phyloP scores from a whole-genome alignment of 2,113 vertebrate species.

The Sinocyclocheilus rhinocerous region DNA sequence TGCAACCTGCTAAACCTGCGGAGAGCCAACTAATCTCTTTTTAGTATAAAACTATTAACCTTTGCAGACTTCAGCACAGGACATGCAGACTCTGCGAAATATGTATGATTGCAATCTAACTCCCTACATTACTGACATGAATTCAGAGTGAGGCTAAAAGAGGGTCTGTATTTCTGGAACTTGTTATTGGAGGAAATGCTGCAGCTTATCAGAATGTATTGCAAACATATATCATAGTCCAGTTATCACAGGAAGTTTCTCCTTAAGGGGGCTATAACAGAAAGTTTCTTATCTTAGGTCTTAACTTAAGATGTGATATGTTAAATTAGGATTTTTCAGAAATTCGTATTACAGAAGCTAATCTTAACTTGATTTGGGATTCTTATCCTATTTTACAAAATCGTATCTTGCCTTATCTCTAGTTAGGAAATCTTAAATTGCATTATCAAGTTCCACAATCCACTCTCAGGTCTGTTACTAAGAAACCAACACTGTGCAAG shows the following conservation, averaged over 20 bases:
- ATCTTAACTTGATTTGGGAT: no score
- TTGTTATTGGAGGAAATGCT: not conserved
- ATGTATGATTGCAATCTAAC: constrained; percentile 41
- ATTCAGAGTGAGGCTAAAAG: not conserved
- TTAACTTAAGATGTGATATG: no score
- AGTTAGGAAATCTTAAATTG: no score
- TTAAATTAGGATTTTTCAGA: no score
- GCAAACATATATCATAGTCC: not conserved
- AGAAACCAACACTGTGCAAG: no score
- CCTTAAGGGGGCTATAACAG: not conserved
- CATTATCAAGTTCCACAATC: no score
- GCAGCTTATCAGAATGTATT: not conserved
- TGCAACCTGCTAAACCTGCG: constrained; percentile 57
- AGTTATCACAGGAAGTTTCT: not conserved
- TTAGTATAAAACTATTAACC: constrained; percentile 66
- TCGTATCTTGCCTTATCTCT: no score
- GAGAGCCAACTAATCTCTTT: constrained; percentile 57
- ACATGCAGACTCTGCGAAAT: constrained; percentile 22
- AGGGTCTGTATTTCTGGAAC: not conserved
- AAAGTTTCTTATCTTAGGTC: no score
- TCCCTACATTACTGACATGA: constrained; percentile 34
- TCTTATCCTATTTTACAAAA: no score
- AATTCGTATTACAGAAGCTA: no score
- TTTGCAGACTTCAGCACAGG: constrained; percentile 54
- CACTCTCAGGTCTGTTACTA: no score